Evolutionary conservation across 2,888 invertebrate species (phyloP).

Genomic region (Coenonympha arcania): DNA sequence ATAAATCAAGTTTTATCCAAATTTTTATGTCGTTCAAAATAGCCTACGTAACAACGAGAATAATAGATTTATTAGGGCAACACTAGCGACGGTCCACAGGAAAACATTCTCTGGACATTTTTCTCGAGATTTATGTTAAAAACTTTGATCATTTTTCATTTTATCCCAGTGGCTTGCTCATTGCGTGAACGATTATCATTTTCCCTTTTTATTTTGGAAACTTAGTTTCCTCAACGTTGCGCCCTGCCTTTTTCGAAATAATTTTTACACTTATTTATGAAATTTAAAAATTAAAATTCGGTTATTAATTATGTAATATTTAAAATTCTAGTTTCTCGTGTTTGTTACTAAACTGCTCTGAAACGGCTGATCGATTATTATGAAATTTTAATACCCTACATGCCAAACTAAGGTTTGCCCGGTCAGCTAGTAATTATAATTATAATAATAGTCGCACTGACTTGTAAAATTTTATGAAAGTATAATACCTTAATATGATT

Average conservation of each 20-base stretch:
- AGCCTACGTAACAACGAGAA: too few species aligned
- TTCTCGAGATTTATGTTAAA: conserved; percentile 66
- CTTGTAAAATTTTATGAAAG: too few species aligned
- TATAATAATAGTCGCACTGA: too few species aligned
- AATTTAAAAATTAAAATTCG: conserved; percentile 18
- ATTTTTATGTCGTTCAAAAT: too few species aligned
- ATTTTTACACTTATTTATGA: conserved; percentile 17
- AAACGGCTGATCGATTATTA: too few species aligned
- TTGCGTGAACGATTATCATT: conserved; percentile 68
- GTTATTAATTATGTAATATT: conserved; percentile 12
- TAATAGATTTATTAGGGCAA: conserved; percentile 4
- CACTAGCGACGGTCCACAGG: conserved; percentile 36
- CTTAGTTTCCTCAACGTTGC: conserved; percentile 34
- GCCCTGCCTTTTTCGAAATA: conserved; percentile 30
- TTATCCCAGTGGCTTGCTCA: conserved; percentile 44
- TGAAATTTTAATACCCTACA: too few species aligned
- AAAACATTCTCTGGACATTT: conserved; percentile 62
- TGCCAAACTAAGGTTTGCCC: too few species aligned
- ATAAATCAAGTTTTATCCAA: too few species aligned
- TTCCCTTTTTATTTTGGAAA: conserved; percentile 34
- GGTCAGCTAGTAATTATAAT: too few species aligned
- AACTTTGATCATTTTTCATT: conserved; percentile 69
- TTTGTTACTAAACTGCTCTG: not conserved
- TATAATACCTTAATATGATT: too few species aligned
- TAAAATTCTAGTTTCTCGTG: not conserved